These are phyloP conservation scores for Prionailurus viverrinus DNA, from an alignment of 2,113 vertebrate genomes.

Conservation along the genomic window DNA sequence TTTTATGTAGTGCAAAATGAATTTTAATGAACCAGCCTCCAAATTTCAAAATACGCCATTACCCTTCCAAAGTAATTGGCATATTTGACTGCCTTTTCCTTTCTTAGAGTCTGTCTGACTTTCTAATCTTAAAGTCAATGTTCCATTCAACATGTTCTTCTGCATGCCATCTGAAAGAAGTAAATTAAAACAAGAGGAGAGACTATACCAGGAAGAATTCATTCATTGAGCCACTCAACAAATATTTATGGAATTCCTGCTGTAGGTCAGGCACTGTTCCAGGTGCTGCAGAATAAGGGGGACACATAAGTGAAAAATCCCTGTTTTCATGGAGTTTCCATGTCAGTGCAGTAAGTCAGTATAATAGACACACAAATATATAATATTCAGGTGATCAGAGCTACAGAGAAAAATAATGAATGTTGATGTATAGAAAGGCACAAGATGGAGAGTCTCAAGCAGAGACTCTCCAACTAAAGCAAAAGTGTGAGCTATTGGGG, in stretches of 20 bases:
- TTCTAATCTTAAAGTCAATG: slow-evolving; percentile 69
- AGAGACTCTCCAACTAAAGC: neutral
- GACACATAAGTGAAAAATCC: neutral
- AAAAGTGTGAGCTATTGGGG: neutral
- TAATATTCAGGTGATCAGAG: neutral
- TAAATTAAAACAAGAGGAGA: neutral
- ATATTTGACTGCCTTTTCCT: slow-evolving; percentile 80
- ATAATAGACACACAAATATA: neutral
- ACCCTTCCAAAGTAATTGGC: slow-evolving; percentile 82
- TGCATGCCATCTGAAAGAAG: neutral
- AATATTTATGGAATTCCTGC: neutral
- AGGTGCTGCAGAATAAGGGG: neutral
- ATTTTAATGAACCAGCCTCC: slow-evolving; percentile 85
- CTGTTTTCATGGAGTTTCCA: neutral
- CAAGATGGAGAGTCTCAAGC: neutral
- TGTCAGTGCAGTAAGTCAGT: neutral
- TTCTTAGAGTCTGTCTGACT: slow-evolving; percentile 75
- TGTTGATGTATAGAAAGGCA: neutral
- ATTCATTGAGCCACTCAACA: slow-evolving; percentile 13
- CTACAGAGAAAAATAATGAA: neutral
- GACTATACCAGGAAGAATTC: neutral
- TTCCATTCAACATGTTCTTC: slow-evolving; percentile 50
- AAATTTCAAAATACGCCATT: slow-evolving; percentile 86
- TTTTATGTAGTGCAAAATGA: slow-evolving; percentile 87
- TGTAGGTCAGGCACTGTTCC: neutral